Conservation (phyloP, 2,113 vertebrate species). For the Nothoprocta perdicaria region DNA sequence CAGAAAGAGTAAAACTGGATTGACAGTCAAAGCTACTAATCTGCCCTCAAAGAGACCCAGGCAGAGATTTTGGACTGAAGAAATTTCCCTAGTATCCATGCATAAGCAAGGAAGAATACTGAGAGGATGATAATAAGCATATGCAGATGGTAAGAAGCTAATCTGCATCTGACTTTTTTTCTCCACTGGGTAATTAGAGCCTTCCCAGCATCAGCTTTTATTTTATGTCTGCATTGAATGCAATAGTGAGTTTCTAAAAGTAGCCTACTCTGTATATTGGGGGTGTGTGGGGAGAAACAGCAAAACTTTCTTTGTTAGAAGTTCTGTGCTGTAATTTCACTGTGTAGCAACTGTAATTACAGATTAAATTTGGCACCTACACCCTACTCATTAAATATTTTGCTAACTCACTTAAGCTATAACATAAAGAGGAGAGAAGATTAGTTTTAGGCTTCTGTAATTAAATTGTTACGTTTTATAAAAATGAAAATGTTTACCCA, state of each 20-base stretch:
- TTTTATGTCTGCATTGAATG: background rate
- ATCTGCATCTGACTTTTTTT: conserved; percentile 40
- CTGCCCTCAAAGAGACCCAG: background rate
- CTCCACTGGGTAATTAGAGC: conserved; percentile 13
- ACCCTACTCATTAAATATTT: conserved; percentile 27
- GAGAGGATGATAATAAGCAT: background rate
- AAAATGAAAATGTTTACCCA: background rate
- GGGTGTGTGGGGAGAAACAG: accelerated
- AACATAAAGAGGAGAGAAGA: conserved; percentile 37
- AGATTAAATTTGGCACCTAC: conserved; percentile 49
- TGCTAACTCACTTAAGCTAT: conserved; percentile 32
- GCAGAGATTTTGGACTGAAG: background rate
- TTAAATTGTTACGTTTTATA: conserved; percentile 42
- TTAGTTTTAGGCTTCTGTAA: conserved; percentile 32
- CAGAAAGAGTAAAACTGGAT: background rate
- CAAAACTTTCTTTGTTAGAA: conserved; percentile 13
- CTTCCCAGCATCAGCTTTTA: conserved; percentile 13
- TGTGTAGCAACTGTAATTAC: conserved; percentile 12
- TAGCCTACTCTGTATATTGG: background rate
- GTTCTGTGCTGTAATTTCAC: conserved; percentile 23
- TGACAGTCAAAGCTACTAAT: background rate
- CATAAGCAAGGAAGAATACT: background rate
- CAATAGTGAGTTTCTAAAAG: conserved; percentile 4
- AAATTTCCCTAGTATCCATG: background rate
- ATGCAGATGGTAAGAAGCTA: conserved; percentile 10